Evolutionary conservation across 2,888 invertebrate species (phyloP), one percentile per base, ranked within the genome.

Genomic region (Watsonalla binaria): DNA sequence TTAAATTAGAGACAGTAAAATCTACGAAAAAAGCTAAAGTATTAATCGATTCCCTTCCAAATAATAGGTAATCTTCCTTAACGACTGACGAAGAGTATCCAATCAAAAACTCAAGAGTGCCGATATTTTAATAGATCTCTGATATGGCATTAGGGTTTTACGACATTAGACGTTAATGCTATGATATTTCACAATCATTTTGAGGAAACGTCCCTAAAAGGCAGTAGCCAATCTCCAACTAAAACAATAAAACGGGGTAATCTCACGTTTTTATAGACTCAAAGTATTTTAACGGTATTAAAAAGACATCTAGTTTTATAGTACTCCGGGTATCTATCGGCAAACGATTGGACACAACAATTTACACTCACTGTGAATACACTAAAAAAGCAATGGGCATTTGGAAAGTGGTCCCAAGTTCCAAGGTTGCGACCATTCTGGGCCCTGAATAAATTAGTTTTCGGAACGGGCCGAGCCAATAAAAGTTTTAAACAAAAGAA

Each of bases 401-500:
- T 78, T 79, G 67, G 66, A 72, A 78, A 84, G 81, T 77, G 76
- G 70, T 72, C 71, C 62, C 70, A 82, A 84, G 72, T 86, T 82
- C 74, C 82, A 84, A 88, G 86, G 88, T 72, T 77, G 70, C 68
- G 61, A 58, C 73, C 78, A 74, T 73, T 72, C 75, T 68, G 74
- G 78, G 74, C 82, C 84, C 82, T 84, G 89, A 87, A 89, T 90
- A 90, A 90, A 90, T 90, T 88, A 90, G 90, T 87, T 88, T 87
- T 82, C 76, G 83, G 81, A 82, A 81, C 83, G 79, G 78, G 78
- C 74, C 80, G 75, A 76, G 74, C 84, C 86, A 90, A 90, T 90
- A 90, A 88, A 90, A 88, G 86, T 89, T 90, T 88, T 82, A 87
- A 89, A 90, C 90, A 90, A 90, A 89, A 89, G 89, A 86, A 87